Percentiles rank a stretch among this genome's conserved stretches.
These are phyloP conservation scores for Prenolepis imparis DNA, from an alignment of 2,888 invertebrate species.

Conservation along the genomic window DNA sequence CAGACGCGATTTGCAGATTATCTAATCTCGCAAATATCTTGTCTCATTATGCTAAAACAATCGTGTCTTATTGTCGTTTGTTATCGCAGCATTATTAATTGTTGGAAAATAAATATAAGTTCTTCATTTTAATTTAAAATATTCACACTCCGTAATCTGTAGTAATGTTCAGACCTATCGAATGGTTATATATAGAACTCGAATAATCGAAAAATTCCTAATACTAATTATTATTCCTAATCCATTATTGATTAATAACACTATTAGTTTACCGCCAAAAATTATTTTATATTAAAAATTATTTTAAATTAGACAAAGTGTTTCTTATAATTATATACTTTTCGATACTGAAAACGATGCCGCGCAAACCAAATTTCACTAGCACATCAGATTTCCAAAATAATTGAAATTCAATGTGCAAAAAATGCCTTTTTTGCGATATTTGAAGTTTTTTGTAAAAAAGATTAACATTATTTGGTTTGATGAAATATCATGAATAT, in stretches of 20 bases:
- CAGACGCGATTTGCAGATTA: conserved; percentile 6
- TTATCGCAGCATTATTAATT: conserved; percentile 12
- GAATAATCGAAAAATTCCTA: neutral
- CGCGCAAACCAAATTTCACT: too few species aligned
- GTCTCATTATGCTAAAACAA: conserved; percentile 14
- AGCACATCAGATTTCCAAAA: too few species aligned
- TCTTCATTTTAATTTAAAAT: neutral
- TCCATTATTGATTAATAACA: neutral
- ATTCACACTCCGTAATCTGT: neutral
- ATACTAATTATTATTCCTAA: neutral
- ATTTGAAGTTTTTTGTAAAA: too few species aligned
- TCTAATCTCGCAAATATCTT: neutral
- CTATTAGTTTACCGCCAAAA: too few species aligned
- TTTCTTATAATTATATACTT: too few species aligned
- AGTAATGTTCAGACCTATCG: neutral
- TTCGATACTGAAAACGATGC: too few species aligned
- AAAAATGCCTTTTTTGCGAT: too few species aligned
- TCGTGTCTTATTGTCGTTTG: neutral
- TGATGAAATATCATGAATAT: too few species aligned
- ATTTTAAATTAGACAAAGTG: too few species aligned
- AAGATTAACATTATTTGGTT: too few species aligned
- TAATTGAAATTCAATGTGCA: too few species aligned
- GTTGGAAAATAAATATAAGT: neutral
- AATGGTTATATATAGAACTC: neutral
- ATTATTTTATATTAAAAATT: too few species aligned